Evolutionary conservation across 2,113 vertebrate genomes (phyloP).

Genomic region (Oryzias curvinotus): DNA sequence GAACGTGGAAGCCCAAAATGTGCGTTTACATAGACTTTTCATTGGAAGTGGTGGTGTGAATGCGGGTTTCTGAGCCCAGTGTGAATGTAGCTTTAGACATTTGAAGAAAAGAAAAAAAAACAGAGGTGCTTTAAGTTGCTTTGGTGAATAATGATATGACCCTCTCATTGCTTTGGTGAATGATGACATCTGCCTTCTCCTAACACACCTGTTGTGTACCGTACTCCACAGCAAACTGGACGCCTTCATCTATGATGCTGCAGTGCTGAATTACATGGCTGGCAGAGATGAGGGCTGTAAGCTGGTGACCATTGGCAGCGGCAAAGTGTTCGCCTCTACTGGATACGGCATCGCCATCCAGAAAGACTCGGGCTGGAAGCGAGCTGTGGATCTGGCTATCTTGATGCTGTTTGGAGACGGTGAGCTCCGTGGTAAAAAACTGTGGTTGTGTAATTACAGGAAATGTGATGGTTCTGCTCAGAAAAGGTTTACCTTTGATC

Average conservation of each 20-base stretch:
- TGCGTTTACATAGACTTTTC: no score
- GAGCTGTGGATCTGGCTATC: constrained; percentile 95
- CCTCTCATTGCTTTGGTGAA: no score
- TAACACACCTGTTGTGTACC: neutral
- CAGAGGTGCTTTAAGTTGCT: no score
- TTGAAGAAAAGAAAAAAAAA: no score
- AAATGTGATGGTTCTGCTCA: neutral
- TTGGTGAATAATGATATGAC: no score
- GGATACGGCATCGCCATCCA: constrained; percentile 99
- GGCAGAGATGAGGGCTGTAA: constrained; percentile 98
- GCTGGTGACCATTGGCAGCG: constrained; percentile 96
- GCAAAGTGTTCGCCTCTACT: constrained; percentile 97
- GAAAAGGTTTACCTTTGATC: no score
- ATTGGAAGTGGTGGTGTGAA: no score
- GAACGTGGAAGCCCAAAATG: no score
- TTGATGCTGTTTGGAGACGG: constrained; percentile 97
- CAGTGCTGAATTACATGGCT: constrained; percentile 98
- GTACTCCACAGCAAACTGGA: constrained; percentile 88
- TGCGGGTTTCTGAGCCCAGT: no score
- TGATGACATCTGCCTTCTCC: neutral
- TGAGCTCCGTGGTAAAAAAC: constrained; percentile 19
- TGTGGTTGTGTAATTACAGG: neutral
- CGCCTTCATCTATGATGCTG: constrained; percentile 98
- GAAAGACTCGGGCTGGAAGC: constrained; percentile 97
- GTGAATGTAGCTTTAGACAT: no score